Base-by-base conservation (phyloP, 2,888 invertebrate species). In the Coleophora flavipennella region DNA sequence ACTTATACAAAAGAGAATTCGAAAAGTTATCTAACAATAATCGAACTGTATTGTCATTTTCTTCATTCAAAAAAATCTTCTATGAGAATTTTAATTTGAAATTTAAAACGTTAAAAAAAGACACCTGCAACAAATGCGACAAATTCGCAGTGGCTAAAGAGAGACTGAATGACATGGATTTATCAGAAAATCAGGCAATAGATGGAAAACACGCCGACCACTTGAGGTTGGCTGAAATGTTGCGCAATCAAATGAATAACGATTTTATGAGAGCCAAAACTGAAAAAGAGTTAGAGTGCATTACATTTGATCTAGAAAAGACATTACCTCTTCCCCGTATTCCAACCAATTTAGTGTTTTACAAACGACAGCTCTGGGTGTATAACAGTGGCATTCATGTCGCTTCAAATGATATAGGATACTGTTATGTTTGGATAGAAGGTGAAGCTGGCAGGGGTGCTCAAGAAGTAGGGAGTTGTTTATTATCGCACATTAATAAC, bases 231-330 rank as follows among this genome's bases (percentile, higher is more conserved):
- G 45, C 49, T 27, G 41, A 45, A 41, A 35, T 36, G 33, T 39
- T 43, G 36, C 36, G 45, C 28, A 36, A 45, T 25, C 31, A 44
- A 29, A 20, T 47, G 44, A 45, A 47, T 11, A 29, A 35, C 31
- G 47, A 49, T 36, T 41, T 49, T 31, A 36, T 36, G 36, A 26
- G 29, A 29, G 47, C 47, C 33, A 43, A 44, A 44, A 39, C 32
- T 31, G 28, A 40, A 31, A 39, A 36, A 38, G 29, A 39, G 25
- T 29, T 41, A 36, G 46, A 49, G 39, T 45, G 47, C 36, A 31
- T 47, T 13, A 45, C 45, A 31, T 49, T 36, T 35, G 47, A 49
- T 41, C 35, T 49, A 31, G 49, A 47, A 38, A 47, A 49, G 42
- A 47, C 45, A 0, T 33, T 45, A 13, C 45, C 47, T 6, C 35